Percentiles rank a stretch among this genome's conserved stretches.
Evolutionary conservation across 2,113 vertebrate genomes (phyloP).

Genomic region (Tychaedon coryphoeus): DNA sequence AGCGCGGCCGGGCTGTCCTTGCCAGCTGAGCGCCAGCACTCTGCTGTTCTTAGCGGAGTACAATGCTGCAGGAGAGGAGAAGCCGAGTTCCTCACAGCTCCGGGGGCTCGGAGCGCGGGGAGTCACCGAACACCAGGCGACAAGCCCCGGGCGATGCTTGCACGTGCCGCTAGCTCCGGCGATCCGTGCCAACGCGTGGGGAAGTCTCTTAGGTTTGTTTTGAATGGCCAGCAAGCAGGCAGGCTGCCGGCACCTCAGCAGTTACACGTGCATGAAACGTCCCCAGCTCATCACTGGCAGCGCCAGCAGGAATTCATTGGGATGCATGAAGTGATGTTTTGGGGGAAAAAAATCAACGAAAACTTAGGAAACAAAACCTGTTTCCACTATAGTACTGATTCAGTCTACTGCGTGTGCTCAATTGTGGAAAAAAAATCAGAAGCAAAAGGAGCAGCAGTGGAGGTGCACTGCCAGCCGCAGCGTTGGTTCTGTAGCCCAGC

Average conservation of each 20-base stretch:
- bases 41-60: background rate
- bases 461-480: background rate
- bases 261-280: background rate
- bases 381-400: background rate
- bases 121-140: background rate
- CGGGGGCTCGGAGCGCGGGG: background rate
- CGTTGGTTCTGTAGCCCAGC: fast-evolving
- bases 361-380: background rate
- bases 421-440: background rate
- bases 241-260: background rate
- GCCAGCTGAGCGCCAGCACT: background rate
- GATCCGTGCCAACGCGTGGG: fast-evolving
- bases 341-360: background rate
- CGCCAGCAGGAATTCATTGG: background rate
- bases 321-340: background rate
- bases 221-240: background rate
- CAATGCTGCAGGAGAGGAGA: background rate
- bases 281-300: background rate
- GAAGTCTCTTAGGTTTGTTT: background rate
- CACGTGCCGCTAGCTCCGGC: background rate
- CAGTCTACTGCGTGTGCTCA: fast-evolving
- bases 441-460: background rate
- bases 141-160: background rate
- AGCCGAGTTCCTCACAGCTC: background rate
- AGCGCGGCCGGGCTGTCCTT: background rate